Evolutionary conservation across 92 coral and sea anemone species (phyloP), one percentile per base, ranked within the genome.

Genomic region (Ricordea florida): DNA sequence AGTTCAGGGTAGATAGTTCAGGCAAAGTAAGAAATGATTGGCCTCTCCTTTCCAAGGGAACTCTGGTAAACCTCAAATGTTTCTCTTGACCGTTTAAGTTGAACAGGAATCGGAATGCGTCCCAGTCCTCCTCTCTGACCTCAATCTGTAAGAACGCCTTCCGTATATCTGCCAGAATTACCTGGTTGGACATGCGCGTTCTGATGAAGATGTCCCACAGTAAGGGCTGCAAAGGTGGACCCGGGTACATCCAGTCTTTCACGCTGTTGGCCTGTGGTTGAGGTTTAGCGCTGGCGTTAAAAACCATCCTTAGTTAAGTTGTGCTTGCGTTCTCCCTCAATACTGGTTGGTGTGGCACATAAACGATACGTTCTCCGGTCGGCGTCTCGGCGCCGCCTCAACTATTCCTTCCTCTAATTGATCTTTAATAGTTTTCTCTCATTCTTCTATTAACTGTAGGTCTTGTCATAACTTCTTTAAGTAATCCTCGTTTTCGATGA

Each of bases 11-110:
- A 10, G 92, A n/a, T n/a, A n/a, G n/a, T n/a, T n/a, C n/a, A n/a
- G 85, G 21, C 88, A 88, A 6, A 82, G 70, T 30, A 87, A 22
- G 66, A 87, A 87, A 1, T 87, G 88, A 52, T 87, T 87, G 2
- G 91, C 69, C 56, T 80, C 81, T 5, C 68, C 81, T 5, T n/a
- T 85, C 81, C 31, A 85, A 78, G n/a, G 90, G 90, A 27, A 69
- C 81, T 60, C 90, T 78, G n/a, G 76, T 64, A 38, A 69, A 85
- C 23, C 90, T 61, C 50, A 72, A 66, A 23, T 80, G 87, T 45
- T 80, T 72, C 42, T 76, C 85, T 36, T 62, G 51, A 30, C 76
- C 58, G 28, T 76, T 71, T 40, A 61, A 17, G 28, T 82, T 59
- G 50, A 76, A 81, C 47, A 75, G 60, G 62, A 87, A 81, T 18